Evolutionary conservation across 2,797 vertebrate species (phyloP).

Genomic region (Emys orbicularis): DNA sequence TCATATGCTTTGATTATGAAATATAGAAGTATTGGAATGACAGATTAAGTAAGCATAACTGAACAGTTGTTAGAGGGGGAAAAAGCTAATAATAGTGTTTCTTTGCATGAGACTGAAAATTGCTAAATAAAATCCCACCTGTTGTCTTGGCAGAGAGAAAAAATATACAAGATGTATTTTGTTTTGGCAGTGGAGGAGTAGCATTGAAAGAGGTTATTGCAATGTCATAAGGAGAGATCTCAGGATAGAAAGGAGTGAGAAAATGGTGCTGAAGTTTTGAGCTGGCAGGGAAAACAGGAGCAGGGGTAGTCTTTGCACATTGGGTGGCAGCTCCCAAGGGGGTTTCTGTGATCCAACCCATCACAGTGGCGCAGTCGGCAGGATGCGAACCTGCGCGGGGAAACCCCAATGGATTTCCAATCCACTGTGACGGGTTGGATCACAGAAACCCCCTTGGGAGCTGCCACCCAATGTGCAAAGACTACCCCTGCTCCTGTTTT

Average conservation of each 20-base stretch:
- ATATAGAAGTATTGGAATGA: background rate
- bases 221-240: accelerated
- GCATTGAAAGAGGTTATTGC: accelerated
- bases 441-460: too few species aligned
- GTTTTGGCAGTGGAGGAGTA: accelerated
- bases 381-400: too few species aligned
- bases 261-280: background rate
- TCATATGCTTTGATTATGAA: background rate
- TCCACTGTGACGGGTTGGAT: too few species aligned
- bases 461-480: too few species aligned
- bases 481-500: too few species aligned
- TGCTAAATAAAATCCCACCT: background rate
- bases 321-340: too few species aligned
- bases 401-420: too few species aligned
- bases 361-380: too few species aligned
- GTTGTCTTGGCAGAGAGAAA: background rate
- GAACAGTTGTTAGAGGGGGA: background rate
- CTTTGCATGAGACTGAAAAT: background rate
- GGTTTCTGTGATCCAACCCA: too few species aligned
- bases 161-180: accelerated
- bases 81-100: background rate
- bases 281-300: too few species aligned
- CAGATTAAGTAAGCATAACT: background rate
- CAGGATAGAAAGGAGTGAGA: background rate
- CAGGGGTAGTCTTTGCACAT: too few species aligned